Conservation (phyloP, 2,113 vertebrate species). For the Nannospalax galili region DNA sequence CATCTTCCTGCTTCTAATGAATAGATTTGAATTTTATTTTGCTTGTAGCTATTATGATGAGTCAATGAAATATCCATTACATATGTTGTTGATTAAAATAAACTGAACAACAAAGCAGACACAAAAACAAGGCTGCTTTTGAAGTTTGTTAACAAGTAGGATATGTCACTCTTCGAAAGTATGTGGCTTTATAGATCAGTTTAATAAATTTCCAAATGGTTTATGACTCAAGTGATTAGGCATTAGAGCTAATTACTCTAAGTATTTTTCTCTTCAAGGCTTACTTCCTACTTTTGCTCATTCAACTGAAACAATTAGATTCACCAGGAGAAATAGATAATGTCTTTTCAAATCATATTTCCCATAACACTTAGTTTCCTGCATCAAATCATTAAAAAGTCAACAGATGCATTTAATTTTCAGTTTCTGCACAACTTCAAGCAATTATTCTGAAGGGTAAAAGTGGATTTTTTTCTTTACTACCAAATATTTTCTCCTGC, state of each 20-base stretch:
- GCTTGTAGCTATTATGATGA: background rate
- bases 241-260: slow-evolving; percentile 76
- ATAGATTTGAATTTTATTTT: slow-evolving; percentile 52
- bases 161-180: slow-evolving; percentile 53
- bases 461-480: slow-evolving; percentile 71
- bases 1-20: slow-evolving; percentile 2
- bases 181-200: slow-evolving; percentile 62
- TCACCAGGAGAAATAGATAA: slow-evolving; percentile 78
- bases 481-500: slow-evolving; percentile 54
- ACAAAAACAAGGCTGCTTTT: slow-evolving; percentile 50
- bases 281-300: slow-evolving; percentile 74
- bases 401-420: slow-evolving; percentile 81
- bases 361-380: slow-evolving; percentile 79
- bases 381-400: slow-evolving; percentile 81
- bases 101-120: background rate
- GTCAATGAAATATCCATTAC: background rate
- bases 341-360: slow-evolving; percentile 81
- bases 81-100: slow-evolving; percentile 51
- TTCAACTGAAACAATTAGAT: slow-evolving; percentile 82
- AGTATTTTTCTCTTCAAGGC: slow-evolving; percentile 72
- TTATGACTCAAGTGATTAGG: slow-evolving; percentile 78
- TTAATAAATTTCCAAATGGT: slow-evolving; percentile 65
- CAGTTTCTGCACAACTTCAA: slow-evolving; percentile 72
- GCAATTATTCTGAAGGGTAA: slow-evolving; percentile 82
- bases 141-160: slow-evolving; percentile 59